Base-by-base conservation (phyloP, 2,113 vertebrate species). In the Rhabdomys dilectus region DNA sequence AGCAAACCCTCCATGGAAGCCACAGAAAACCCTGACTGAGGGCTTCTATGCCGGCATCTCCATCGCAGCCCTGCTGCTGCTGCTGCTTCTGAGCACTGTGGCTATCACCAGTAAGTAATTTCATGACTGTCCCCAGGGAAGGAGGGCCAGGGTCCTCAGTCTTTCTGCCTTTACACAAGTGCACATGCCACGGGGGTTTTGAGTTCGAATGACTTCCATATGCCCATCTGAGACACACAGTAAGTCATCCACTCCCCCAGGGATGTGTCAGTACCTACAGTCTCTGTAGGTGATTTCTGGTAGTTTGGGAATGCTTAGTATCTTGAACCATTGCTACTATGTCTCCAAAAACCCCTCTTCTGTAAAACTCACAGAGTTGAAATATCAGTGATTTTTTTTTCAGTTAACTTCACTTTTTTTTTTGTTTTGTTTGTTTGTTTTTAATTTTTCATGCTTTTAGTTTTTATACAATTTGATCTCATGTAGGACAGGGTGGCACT, bases 181-280 rank as follows among this genome's bases (percentile, higher is more conserved):
- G 31, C 51, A 70, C 11, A 42, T 1, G 19, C 0, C 31, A 29
- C 0, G 1, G 5, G 1, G 39, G n/a, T 72, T 91, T 53, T 62
- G 78, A 76, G 62, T 70, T 94, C 29, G 24, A 2, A 7, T 19
- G 58, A 17, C 19, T 90, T 48, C 72, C 4, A 11, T 9, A 13
- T 64, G 24, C 31, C 39, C 24, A 76, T 21, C 15, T 51, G 80
- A 84, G 31, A 64, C 3, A 15, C 10, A 0, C 31, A 22, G 26
- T 29, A 36, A 31, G 0, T 31, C 4, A 5, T 45, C 39, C 48
- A 13, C 5, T 6, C 64, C 73, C 17, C 17, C n/a, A 62, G n/a
- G 31, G 39, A 12, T 29, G 4, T n/a, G 36, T 42, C 42, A 10
- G 7, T 3, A 64, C 10, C 13, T 12, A 21, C 15, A 29, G 34